Percentiles rank a stretch among this genome's conserved stretches.
Evolutionary conservation across 2,888 invertebrate species (phyloP).

Genomic region (Bugula neritina): DNA sequence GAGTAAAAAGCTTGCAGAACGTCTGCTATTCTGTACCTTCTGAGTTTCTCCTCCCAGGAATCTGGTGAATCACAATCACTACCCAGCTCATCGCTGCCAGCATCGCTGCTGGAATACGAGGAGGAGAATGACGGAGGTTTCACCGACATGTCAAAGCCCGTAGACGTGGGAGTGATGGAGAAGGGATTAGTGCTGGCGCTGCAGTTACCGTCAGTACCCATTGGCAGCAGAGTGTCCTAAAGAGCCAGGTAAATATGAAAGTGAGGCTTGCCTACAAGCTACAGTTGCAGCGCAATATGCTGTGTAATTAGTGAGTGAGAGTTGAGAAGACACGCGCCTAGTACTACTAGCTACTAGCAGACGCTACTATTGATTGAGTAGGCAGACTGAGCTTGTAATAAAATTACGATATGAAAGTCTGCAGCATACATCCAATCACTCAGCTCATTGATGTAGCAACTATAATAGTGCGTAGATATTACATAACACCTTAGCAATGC

Average conservation of each 20-base stretch:
- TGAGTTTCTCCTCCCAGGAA: slow-evolving; percentile 8
- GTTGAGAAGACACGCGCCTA: no score
- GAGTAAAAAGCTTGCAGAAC: no score
- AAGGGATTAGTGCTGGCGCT: slow-evolving; percentile 3
- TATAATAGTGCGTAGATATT: no score
- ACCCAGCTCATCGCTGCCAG: neutral
- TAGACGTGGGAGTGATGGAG: neutral
- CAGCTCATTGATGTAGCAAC: no score
- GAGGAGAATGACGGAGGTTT: slow-evolving; percentile 51
- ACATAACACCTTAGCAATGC: no score
- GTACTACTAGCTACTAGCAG: neutral
- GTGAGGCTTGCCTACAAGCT: no score
- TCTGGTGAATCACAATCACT: neutral
- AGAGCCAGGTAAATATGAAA: no score
- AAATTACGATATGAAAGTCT: neutral
- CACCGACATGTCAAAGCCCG: slow-evolving; percentile 46
- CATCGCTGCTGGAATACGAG: slow-evolving; percentile 45
- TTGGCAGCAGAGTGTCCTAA: neutral
- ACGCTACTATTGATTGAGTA: neutral
- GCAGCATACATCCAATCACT: no score
- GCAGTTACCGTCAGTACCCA: slow-evolving; percentile 7
- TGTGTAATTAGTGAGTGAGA: no score
- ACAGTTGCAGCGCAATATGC: no score
- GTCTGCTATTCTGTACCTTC: no score
- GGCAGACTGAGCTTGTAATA: neutral